Percentiles rank a stretch among this genome's conserved stretches.
phyloP scores from a whole-genome alignment of 2,797 vertebrate species.

The Merluccius polli region DNA sequence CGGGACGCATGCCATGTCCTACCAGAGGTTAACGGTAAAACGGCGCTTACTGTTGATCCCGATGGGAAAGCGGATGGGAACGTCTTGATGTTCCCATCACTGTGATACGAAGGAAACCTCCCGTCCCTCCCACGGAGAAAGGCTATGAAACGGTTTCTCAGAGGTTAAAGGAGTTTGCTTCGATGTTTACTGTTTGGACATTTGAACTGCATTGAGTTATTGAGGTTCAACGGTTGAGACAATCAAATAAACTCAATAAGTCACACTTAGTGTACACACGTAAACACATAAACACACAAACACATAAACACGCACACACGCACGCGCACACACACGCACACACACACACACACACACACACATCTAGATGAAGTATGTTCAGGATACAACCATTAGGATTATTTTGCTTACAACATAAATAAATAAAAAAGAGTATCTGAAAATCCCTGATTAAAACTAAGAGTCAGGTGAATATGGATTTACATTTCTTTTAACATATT shows the following conservation, averaged over 20 bases:
- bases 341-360: neutral
- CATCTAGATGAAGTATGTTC: neutral
- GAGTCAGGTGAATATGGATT: too few species aligned
- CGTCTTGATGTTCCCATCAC: neutral
- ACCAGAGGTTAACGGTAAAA: neutral
- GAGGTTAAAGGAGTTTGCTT: neutral
- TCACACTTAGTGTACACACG: constrained; percentile 15
- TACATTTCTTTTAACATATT: too few species aligned
- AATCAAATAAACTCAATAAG: neutral
- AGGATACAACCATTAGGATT: too few species aligned
- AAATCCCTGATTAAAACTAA: too few species aligned
- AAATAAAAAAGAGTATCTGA: too few species aligned
- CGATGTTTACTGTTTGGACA: neutral
- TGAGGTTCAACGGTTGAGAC: neutral
- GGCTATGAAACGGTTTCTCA: neutral
- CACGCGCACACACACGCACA: too few species aligned
- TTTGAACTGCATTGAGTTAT: neutral
- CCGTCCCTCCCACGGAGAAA: too few species aligned
- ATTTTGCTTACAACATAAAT: too few species aligned
- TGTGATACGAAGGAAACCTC: neutral
- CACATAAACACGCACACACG: neutral
- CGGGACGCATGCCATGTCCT: neutral
- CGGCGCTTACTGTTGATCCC: neutral
- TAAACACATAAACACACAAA: neutral
- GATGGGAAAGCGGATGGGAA: neutral